phyloP scores from a whole-genome alignment of 2,888 invertebrate species.

The Cacoxenus indagator region DNA sequence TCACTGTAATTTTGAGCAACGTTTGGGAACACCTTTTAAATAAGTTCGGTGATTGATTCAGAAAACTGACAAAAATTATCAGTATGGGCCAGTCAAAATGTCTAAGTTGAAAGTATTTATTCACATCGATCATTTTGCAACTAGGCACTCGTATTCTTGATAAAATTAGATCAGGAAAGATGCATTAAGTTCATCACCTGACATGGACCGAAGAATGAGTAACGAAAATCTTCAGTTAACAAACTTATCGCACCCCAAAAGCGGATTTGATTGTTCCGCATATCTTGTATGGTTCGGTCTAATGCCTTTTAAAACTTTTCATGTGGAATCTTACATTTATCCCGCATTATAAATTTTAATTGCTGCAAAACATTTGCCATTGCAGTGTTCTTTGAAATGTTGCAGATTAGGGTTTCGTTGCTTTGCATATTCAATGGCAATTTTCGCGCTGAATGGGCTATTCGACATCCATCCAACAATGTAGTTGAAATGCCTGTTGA shows the following conservation, averaged over 20 bases:
- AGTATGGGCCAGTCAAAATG: no score
- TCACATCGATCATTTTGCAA: no score
- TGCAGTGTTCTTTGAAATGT: background rate
- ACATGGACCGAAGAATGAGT: background rate
- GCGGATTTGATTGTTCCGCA: background rate
- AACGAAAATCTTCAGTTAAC: background rate
- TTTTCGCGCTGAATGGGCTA: conserved; percentile 21
- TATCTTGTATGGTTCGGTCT: conserved; percentile 4
- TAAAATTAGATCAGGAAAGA: no score
- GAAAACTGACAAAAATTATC: no score
- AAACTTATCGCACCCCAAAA: conserved; percentile 12
- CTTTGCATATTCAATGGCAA: background rate
- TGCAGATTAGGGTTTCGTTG: background rate
- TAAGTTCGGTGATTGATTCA: no score
- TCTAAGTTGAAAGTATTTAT: no score
- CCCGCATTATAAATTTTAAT: conserved; percentile 5
- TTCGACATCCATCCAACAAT: no score
- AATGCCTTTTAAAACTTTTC: conserved; percentile 16
- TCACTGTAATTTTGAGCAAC: no score
- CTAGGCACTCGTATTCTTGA: no score
- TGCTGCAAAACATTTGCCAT: conserved; percentile 2
- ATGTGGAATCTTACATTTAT: conserved; percentile 18
- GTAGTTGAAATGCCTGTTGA: no score
- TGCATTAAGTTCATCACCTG: no score
- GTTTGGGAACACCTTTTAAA: no score